Conservation (phyloP, 2,888 invertebrate species). For the Nemapogon koenigi region DNA sequence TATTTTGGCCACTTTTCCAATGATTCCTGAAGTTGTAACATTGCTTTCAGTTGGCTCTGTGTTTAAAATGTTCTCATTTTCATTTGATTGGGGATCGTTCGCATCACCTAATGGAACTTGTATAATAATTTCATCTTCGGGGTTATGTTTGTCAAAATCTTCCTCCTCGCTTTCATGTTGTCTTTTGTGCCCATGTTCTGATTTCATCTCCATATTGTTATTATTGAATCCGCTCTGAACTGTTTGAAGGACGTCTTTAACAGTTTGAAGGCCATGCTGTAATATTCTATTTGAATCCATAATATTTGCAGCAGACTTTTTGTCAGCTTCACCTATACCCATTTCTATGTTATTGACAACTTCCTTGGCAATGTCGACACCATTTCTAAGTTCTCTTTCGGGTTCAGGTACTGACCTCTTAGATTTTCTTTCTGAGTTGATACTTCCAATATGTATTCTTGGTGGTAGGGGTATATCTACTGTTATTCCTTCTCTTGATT, state of each 20-base stretch:
- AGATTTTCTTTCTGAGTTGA: slow-evolving; percentile 34
- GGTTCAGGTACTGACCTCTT: slow-evolving; percentile 26
- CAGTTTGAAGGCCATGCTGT: slow-evolving; percentile 22
- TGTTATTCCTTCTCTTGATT: slow-evolving; percentile 2
- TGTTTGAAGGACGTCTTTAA: slow-evolving; percentile 33
- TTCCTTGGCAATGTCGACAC: slow-evolving; percentile 43
- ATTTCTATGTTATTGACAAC: slow-evolving; percentile 44
- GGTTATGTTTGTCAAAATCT: too few species aligned
- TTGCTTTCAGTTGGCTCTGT: too few species aligned
- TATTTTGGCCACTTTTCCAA: too few species aligned
- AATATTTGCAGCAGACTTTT: slow-evolving; percentile 24
- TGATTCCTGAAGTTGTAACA: too few species aligned
- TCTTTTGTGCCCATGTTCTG: background rate
- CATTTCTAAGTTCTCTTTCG: slow-evolving; percentile 43
- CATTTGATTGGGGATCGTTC: too few species aligned
- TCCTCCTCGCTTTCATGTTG: too few species aligned
- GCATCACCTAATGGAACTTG: too few species aligned
- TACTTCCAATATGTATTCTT: slow-evolving; percentile 40
- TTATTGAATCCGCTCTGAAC: slow-evolving; percentile 8
- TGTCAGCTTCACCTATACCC: slow-evolving; percentile 33
- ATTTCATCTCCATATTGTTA: slow-evolving; percentile 2
- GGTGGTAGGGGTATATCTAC: too few species aligned
- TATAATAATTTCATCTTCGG: too few species aligned
- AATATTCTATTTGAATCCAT: slow-evolving; percentile 29
- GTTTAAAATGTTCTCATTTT: too few species aligned